Conservation (phyloP, 2,113 vertebrate species). For the Tiliqua scincoides region DNA sequence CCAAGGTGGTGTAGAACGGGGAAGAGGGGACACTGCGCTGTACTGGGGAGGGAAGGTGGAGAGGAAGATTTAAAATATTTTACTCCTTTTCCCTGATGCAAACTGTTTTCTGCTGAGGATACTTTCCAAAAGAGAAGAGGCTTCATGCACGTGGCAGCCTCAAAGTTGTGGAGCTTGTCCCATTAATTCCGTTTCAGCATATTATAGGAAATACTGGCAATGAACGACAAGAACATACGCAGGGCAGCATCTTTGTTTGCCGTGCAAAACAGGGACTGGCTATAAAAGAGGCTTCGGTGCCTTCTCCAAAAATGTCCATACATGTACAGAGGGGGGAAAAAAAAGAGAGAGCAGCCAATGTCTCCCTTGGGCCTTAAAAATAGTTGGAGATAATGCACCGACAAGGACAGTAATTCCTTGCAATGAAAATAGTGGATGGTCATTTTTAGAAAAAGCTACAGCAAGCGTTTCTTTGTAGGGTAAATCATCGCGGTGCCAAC, state of each 20-base stretch:
- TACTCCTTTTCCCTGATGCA: no score
- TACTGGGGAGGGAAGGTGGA: no score
- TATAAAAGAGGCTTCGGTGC: constrained; percentile 30
- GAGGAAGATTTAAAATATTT: neutral
- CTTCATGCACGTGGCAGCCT: no score
- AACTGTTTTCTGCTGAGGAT: no score
- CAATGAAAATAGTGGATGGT: constrained; percentile 72
- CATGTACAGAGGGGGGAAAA: constrained; percentile 36
- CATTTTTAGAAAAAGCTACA: constrained; percentile 69
- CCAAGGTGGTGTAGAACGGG: no score
- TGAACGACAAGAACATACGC: neutral
- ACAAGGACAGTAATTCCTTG: constrained; percentile 54
- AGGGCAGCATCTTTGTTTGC: neutral
- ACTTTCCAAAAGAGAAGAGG: no score
- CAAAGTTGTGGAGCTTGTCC: neutral
- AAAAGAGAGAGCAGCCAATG: constrained; percentile 9
- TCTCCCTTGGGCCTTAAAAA: constrained; percentile 56
- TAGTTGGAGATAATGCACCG: constrained; percentile 62
- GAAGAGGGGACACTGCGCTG: neutral
- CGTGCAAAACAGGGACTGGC: constrained; percentile 49
- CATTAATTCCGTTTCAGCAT: neutral
- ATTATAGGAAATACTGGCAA: neutral
- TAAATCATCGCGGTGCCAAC: constrained; percentile 62
- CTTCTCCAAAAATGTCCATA: constrained; percentile 39
- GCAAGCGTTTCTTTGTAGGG: constrained; percentile 65